A percentile compares a stretch with the other conserved stretches of the same genome.
phyloP scores from a whole-genome alignment of 2,797 vertebrate species.

The Bradypodion pumilum region DNA sequence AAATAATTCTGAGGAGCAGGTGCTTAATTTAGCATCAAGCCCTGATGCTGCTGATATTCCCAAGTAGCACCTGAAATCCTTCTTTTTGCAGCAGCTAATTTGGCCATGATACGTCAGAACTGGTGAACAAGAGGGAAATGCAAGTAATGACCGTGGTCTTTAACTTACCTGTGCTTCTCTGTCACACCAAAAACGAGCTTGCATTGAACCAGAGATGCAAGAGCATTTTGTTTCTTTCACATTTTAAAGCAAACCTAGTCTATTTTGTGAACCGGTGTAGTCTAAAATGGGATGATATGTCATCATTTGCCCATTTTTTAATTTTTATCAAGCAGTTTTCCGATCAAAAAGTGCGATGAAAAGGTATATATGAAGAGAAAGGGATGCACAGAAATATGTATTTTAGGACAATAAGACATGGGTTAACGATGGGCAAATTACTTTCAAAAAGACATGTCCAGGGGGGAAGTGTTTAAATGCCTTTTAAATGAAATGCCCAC shows the following conservation, averaged over 20 bases:
- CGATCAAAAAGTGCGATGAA: neutral
- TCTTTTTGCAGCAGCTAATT: conserved; percentile 39
- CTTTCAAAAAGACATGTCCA: too few relatives aligned
- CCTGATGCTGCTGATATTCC: conserved; percentile 57
- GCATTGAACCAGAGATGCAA: neutral
- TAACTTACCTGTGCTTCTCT: neutral
- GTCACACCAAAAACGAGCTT: neutral
- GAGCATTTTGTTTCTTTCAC: neutral
- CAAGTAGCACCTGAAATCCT: conserved; percentile 35
- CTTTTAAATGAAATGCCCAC: too few relatives aligned
- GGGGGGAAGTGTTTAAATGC: too few relatives aligned
- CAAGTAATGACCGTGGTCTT: neutral
- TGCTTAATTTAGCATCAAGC: conserved; percentile 62
- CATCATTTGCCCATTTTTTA: neutral
- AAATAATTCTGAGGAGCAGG: conserved; percentile 53
- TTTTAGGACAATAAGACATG: too few relatives aligned
- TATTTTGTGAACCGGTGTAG: neutral
- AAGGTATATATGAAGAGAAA: neutral
- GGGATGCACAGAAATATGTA: neutral
- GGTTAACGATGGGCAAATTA: too few relatives aligned
- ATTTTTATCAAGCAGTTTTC: neutral
- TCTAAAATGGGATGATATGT: neutral
- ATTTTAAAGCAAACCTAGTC: neutral
- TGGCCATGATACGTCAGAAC: conserved; percentile 12
- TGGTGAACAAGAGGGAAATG: neutral